A percentile compares a stretch with the other conserved stretches of the same genome.
Evolutionary conservation across 1,140 invertebrate genomes (phyloP).

Genomic region (Dreissena rostriformis): DNA sequence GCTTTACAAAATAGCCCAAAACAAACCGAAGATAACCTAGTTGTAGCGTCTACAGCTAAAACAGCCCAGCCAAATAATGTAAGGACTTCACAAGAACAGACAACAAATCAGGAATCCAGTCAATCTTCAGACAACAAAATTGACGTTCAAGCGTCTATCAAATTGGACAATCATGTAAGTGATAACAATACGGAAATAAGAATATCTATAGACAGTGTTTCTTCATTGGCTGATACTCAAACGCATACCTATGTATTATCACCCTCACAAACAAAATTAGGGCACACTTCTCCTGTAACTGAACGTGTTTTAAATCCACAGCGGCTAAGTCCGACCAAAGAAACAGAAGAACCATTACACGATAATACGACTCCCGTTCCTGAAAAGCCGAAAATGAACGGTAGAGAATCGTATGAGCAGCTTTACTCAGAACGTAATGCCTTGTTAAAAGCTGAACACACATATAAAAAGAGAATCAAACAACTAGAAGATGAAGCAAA

Average conservation of each 20-base stretch:
- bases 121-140: neutral
- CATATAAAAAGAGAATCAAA: slow-evolving; percentile 65
- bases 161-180: neutral
- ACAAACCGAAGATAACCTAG: neutral
- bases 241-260: slow-evolving; percentile 39
- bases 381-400: slow-evolving; percentile 14
- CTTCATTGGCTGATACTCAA: neutral
- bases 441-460: slow-evolving; percentile 58
- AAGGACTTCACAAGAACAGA: neutral
- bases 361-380: neutral
- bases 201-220: neutral
- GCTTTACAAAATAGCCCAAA: neutral
- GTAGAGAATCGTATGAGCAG: slow-evolving; percentile 60
- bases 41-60: neutral
- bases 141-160: neutral
- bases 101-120: neutral
- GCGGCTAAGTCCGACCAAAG: slow-evolving; percentile 38
- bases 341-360: slow-evolving; percentile 35
- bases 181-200: neutral
- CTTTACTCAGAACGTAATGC: slow-evolving; percentile 63
- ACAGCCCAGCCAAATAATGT: neutral
- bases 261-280: slow-evolving; percentile 22
- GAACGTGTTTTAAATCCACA: neutral
- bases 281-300: neutral
- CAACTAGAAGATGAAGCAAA: slow-evolving; percentile 67